Evolutionary conservation across 1,140 invertebrate species (phyloP).

Genomic region (Dendroctonus ponderosae): DNA sequence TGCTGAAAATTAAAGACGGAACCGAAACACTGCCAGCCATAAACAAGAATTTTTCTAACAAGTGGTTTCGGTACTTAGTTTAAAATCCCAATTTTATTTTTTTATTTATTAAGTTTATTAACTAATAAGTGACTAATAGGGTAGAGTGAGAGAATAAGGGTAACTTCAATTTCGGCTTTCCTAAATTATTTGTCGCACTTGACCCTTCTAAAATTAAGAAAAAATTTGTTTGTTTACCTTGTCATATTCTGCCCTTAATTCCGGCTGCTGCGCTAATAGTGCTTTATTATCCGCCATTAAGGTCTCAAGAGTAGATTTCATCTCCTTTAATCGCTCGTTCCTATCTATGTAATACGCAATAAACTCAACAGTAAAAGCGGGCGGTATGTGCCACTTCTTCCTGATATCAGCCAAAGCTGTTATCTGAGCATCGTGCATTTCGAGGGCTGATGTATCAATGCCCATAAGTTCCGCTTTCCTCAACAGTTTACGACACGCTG

Average conservation of each 20-base stretch:
- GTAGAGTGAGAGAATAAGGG: too few species aligned
- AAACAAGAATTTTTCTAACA: too few species aligned
- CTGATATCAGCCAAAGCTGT: constrained; percentile 78
- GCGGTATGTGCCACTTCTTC: constrained; percentile 91
- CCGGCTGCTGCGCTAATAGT: constrained; percentile 69
- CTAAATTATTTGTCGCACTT: too few species aligned
- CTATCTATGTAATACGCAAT: constrained; percentile 91
- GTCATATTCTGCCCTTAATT: constrained; percentile 75
- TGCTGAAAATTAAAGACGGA: too few species aligned
- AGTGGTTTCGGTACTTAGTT: too few species aligned
- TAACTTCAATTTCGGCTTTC: too few species aligned
- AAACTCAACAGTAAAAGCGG: constrained; percentile 90
- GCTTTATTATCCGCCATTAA: constrained; percentile 73
- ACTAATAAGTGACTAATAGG: too few species aligned
- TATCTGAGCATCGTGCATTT: constrained; percentile 77
- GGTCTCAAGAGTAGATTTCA: constrained; percentile 74
- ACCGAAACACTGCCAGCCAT: too few species aligned
- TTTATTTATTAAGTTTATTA: too few species aligned
- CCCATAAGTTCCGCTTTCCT: constrained; percentile 90
- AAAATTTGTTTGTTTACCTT: constrained; percentile 48
- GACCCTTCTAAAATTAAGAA: too few species aligned
- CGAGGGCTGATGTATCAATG: constrained; percentile 72
- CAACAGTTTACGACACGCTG: constrained; percentile 78
- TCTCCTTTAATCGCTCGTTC: constrained; percentile 71
- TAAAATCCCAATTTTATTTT: too few species aligned